These are phyloP conservation scores for Tiliacea aurago DNA, from an alignment of 2,888 invertebrate genomes.

Conservation along the genomic window DNA sequence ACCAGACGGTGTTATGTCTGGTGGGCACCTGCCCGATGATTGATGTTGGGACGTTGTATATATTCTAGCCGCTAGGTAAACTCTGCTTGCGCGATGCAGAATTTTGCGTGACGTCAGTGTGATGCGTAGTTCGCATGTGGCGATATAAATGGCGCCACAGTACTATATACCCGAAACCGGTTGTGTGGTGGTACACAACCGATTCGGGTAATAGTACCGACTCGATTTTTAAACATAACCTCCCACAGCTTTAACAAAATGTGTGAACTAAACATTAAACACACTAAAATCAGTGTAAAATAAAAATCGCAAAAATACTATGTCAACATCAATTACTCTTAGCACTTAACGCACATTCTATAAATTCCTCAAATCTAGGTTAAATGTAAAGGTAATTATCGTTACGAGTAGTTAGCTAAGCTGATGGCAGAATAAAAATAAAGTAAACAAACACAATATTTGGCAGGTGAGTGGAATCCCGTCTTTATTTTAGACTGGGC, in stretches of 20 bases:
- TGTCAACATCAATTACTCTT: constrained; percentile 39
- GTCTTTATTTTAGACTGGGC: constrained; percentile 75
- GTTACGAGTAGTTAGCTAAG: constrained; percentile 42
- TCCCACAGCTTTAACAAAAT: constrained; percentile 2
- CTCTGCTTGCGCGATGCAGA: too few relatives aligned
- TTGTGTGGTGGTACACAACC: too few relatives aligned
- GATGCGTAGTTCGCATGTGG: too few relatives aligned
- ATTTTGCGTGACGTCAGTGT: too few relatives aligned
- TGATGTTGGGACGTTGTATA: too few relatives aligned
- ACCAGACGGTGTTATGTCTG: too few relatives aligned
- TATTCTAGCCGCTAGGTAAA: too few relatives aligned
- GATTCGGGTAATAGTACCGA: too few relatives aligned
- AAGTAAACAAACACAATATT: constrained; percentile 72
- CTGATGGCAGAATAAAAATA: constrained; percentile 58
- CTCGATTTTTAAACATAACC: too few relatives aligned
- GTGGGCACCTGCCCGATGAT: too few relatives aligned
- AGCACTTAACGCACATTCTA: constrained; percentile 46
- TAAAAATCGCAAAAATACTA: constrained; percentile 47
- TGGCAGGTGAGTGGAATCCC: constrained; percentile 72
- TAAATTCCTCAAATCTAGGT: constrained; percentile 52
- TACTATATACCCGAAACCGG: too few relatives aligned
- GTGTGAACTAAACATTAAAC: constrained; percentile 16
- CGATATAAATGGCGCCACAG: too few relatives aligned
- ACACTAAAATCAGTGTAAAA: constrained; percentile 33
- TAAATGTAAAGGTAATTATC: constrained; percentile 52